These are phyloP conservation scores for Pithys albifrons DNA, from an alignment of 2,113 vertebrate genomes.

Conservation along the genomic window DNA sequence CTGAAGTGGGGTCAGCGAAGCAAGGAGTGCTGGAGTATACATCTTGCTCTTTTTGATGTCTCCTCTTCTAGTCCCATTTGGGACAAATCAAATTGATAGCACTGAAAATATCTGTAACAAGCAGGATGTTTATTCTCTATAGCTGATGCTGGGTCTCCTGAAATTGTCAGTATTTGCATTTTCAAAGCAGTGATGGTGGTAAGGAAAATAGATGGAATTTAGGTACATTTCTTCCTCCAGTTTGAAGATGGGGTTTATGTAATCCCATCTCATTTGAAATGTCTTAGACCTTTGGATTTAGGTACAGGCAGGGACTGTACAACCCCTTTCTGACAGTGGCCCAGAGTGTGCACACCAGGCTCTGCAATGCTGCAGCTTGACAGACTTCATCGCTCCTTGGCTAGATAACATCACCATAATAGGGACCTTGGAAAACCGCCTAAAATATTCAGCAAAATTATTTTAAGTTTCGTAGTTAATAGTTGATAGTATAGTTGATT, in stretches of 20 bases:
- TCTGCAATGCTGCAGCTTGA: accelerated
- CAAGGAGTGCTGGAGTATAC: constrained; percentile 18
- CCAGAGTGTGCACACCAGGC: not conserved
- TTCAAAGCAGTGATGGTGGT: not conserved
- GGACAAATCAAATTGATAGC: constrained; percentile 45
- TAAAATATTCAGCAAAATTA: not conserved
- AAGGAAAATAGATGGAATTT: not conserved
- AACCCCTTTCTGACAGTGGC: not conserved
- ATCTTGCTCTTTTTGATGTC: constrained; percentile 65
- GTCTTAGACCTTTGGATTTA: not conserved
- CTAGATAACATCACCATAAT: not conserved
- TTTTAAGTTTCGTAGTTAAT: not conserved
- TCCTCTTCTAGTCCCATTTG: constrained; percentile 34
- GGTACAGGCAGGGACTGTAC: not conserved
- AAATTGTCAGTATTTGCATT: constrained; percentile 6
- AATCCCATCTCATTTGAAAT: not conserved
- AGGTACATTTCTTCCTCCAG: not conserved
- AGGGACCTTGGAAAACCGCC: not conserved
- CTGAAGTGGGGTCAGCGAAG: constrained; percentile 45
- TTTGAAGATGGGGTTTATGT: not conserved
- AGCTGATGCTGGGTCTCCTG: not conserved
- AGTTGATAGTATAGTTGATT: not conserved
- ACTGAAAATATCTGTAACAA: constrained; percentile 36
- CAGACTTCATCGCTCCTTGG: not conserved
- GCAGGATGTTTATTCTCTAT: constrained; percentile 26